phyloP scores from a whole-genome alignment of 2,888 invertebrate species.

The Aporophyla nigra region DNA sequence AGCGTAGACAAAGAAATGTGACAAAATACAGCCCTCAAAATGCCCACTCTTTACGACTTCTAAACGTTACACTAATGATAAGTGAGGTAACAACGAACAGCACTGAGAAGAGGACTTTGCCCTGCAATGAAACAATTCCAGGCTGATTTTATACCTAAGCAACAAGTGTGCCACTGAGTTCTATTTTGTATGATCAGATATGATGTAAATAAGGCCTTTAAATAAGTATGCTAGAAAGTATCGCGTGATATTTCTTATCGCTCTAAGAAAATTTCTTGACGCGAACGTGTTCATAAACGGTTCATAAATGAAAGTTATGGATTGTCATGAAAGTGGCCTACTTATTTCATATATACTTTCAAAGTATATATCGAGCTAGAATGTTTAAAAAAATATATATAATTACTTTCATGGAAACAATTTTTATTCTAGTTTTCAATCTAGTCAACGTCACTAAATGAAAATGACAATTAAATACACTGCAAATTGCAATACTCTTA shows the following conservation, averaged over 20 bases:
- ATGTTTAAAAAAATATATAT: not conserved
- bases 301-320: slow-evolving; percentile 7
- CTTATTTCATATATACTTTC: slow-evolving; percentile 2
- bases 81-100: not conserved
- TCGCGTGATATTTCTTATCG: slow-evolving; percentile 45
- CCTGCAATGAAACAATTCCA: not conserved
- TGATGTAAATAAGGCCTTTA: not conserved
- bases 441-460: too few relatives aligned
- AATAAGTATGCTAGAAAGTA: not conserved
- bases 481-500: too few relatives aligned
- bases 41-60: not conserved
- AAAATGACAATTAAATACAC: too few relatives aligned
- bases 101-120: not conserved
- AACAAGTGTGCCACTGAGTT: slow-evolving; percentile 27
- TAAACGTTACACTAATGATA: not conserved
- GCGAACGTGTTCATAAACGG: slow-evolving; percentile 5
- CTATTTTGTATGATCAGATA: slow-evolving; percentile 7
- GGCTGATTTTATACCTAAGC: not conserved
- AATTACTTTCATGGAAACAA: not conserved
- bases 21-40: too few relatives aligned
- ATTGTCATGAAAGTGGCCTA: slow-evolving; percentile 31
- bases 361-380: not conserved
- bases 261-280: not conserved
- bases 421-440: not conserved
- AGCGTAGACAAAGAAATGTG: too few relatives aligned